Percentiles rank a stretch among this genome's conserved stretches.
Evolutionary conservation across 2,797 vertebrate species (phyloP).

Genomic region (Tinamus major): DNA sequence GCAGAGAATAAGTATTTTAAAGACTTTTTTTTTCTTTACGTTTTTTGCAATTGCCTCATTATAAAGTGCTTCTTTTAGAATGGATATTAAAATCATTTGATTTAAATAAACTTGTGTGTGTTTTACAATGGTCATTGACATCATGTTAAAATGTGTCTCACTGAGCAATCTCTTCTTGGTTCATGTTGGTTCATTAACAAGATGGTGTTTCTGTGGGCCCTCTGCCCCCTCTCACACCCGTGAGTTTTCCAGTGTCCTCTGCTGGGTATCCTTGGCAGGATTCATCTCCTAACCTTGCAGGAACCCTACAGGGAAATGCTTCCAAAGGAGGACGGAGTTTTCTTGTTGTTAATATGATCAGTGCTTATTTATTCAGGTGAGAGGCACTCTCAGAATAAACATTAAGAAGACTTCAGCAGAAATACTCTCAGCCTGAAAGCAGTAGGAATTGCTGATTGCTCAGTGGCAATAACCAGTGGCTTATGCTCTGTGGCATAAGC

Average conservation of each 20-base stretch:
- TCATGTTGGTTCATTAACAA: background rate
- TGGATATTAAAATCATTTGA: background rate
- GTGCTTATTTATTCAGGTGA: background rate
- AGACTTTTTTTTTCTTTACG: background rate
- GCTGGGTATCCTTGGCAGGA: background rate
- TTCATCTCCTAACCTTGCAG: background rate
- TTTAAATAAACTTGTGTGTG: background rate
- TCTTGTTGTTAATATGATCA: background rate
- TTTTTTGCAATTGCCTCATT: background rate
- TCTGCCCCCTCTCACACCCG: accelerated
- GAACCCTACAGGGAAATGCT: background rate
- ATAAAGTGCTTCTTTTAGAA: background rate
- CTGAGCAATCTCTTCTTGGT: background rate
- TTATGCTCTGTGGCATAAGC: background rate
- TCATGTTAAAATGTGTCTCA: background rate
- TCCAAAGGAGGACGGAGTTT: background rate
- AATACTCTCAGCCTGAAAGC: background rate
- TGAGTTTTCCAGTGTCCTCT: accelerated
- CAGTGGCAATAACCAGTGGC: background rate
- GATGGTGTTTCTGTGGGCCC: background rate
- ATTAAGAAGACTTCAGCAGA: background rate
- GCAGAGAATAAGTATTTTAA: background rate
- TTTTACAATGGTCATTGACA: background rate
- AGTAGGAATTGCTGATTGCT: background rate
- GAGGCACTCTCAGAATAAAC: background rate